Evolutionary conservation across 1,140 invertebrate species (phyloP), one percentile per base, ranked within the genome.

Genomic region (Aphis craccivora): DNA sequence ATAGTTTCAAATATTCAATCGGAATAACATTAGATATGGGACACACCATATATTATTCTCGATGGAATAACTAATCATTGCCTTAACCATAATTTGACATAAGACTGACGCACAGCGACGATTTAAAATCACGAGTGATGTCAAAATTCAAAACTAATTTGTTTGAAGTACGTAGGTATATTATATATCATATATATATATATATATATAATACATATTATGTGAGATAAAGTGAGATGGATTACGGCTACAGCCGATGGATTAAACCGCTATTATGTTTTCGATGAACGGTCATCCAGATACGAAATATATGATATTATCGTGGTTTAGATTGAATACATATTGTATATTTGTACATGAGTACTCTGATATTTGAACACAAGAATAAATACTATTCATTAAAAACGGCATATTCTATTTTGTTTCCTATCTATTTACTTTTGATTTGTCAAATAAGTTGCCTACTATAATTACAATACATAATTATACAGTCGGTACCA

Each of bases 141-240:
- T 87, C 84, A n/a, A 87, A 87, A 87, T n/a, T 4, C 84, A 30
- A 45, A 87, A n/a, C 40, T 48, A 45, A 87, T 87, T 87, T 87
- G 43, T 87, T 18, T 45, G 4, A 20, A 84, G 23, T 20, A 4
- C 4, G 30, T n/a, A 76, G n/a, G 20, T 23, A 53, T 53, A n/a
- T 76, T 40, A 40, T 40, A 40, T 40, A 40, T 40, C 2, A 76
- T 30, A 30, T 4, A 25, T 60, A 30, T 53, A 53, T 22, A 30
- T 60, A n/a, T 11, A 30, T 30, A 45, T 48, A 14, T 48, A 2
- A 51, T 51, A 51, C 48, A 51, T 51, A 20, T 48, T 18, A 18
- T 51, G 48, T 20, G 14, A 51, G 48, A 51, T 51, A 14, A 51
- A 51, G 60, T 76, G 4, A 76, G 30, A 76, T n/a, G 60, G 30